These are phyloP conservation scores for Camponotus floridanus DNA, from an alignment of 1,140 invertebrate genomes.

Conservation along the genomic window DNA sequence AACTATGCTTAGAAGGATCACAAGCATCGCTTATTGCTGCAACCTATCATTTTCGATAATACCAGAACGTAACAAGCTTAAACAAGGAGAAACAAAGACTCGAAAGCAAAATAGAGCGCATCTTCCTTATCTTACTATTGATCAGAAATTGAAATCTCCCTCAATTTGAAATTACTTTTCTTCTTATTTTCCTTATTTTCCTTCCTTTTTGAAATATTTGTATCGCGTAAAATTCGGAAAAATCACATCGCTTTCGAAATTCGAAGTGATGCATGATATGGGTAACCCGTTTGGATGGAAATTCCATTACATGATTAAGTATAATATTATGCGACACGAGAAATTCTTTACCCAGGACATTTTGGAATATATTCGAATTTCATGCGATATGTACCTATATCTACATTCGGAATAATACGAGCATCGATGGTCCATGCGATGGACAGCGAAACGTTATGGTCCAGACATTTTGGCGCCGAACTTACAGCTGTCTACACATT, in stretches of 20 bases:
- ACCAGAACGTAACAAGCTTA: background rate
- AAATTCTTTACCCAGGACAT: background rate
- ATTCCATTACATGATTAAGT: background rate
- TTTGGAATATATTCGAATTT: slow-evolving; percentile 18
- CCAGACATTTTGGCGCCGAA: slow-evolving; percentile 81
- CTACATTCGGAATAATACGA: slow-evolving; percentile 1
- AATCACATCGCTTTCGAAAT: background rate
- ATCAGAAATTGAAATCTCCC: slow-evolving; percentile 9
- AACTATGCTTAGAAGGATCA: slow-evolving; percentile 12
- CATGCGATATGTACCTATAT: background rate
- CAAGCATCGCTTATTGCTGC: slow-evolving; percentile 57
- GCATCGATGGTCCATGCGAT: slow-evolving; percentile 41
- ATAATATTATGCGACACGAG: background rate
- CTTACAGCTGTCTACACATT: slow-evolving; percentile 70
- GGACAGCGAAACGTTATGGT: slow-evolving; percentile 73
- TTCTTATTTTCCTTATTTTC: background rate
- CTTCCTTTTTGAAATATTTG: background rate
- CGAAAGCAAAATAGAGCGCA: background rate
- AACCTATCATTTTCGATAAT: slow-evolving; percentile 36
- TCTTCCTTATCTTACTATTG: background rate
- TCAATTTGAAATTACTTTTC: background rate
- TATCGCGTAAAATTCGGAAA: slow-evolving; percentile 4
- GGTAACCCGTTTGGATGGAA: background rate
- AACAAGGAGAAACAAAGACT: background rate
- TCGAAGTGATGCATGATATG: background rate